Base-by-base conservation (phyloP, 2,888 invertebrate genomes). In the Prostheceraeus crozeri region DNA sequence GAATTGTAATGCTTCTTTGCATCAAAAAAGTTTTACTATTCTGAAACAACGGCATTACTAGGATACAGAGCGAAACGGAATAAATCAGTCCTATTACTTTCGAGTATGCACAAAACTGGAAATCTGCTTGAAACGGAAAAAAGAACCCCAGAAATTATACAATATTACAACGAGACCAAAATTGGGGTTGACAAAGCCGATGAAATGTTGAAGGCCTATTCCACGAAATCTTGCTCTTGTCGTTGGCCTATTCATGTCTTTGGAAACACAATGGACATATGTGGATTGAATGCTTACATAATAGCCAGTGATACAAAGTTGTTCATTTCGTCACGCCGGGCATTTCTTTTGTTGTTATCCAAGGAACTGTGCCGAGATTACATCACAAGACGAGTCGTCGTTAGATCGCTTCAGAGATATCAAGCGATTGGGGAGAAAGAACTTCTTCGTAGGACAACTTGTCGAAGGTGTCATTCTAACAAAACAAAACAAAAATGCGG, bases 91-190 rank as follows among this genome's bases (percentile, higher is more conserved):
- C 28, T 48, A 10, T 14, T 48, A 48, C 48, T 48, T 48, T 48
- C 48, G 48, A 48, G 48, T 30, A 48, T 48, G 48, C 48, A 48
- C 48, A 48, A 48, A 40, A 48, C 25, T 48, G 48, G 48, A 19
- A 10, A 30, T 30, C n/a, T 4, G 28, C 19, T 48, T 28, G 23
- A 48, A 48, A 48, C 48, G 14, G 40, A 40, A 40, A 40, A 40
- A 40, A 48, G 48, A 48, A 48, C 48, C 48, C 25, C 48, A 28
- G 48, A 48, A 48, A 23, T 48, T 28, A 48, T 48, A 25, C 48
- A 48, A 48, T 48, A 48, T 48, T 48, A 48, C 48, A 48, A 48
- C 48, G 6, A 4, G 28, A n/a, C n/a, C 25, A 48, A 48, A 48
- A 23, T 48, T 19, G 48, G 48, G 4, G 48, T 23, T 30, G 23